Evolutionary conservation across 2,888 invertebrate genomes (phyloP).

Genomic region (Chrysopilus asiliformis): DNA sequence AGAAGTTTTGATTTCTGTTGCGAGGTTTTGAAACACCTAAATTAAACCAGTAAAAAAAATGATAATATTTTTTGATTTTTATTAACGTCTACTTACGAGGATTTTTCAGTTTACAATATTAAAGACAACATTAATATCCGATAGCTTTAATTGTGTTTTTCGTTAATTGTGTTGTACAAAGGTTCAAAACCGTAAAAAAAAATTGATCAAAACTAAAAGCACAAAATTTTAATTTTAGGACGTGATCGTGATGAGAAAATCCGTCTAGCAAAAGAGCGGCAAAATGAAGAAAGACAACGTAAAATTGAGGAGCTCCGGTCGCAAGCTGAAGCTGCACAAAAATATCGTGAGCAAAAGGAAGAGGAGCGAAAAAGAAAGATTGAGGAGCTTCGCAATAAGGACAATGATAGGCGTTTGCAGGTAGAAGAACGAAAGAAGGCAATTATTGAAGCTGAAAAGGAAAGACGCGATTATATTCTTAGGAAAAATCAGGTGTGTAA

Average conservation of each 20-base stretch:
- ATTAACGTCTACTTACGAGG: too few species aligned
- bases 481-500: slow-evolving; percentile 57
- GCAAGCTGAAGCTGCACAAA: slow-evolving; percentile 78
- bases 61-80: too few species aligned
- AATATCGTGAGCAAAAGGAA: slow-evolving; percentile 78
- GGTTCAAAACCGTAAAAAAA: too few species aligned
- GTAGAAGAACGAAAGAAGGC: slow-evolving; percentile 82
- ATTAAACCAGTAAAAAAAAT: too few species aligned
- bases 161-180: too few species aligned
- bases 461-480: slow-evolving; percentile 72
- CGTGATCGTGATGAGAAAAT: slow-evolving; percentile 51
- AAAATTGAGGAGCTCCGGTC: slow-evolving; percentile 80
- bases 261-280: slow-evolving; percentile 66
- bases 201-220: too few species aligned
- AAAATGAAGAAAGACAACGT: slow-evolving; percentile 78
- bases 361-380: slow-evolving; percentile 68
- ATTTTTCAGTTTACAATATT: too few species aligned
- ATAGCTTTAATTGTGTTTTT: too few species aligned
- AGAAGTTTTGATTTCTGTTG: too few species aligned
- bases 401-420: slow-evolving; percentile 53
- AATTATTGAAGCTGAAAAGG: slow-evolving; percentile 79
- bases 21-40: too few species aligned
- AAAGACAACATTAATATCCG: too few species aligned
- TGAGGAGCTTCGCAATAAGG: slow-evolving; percentile 67
- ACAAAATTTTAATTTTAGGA: too few species aligned